Evolutionary conservation across 1,140 invertebrate genomes (phyloP).

Genomic region (Mamestra configurata): DNA sequence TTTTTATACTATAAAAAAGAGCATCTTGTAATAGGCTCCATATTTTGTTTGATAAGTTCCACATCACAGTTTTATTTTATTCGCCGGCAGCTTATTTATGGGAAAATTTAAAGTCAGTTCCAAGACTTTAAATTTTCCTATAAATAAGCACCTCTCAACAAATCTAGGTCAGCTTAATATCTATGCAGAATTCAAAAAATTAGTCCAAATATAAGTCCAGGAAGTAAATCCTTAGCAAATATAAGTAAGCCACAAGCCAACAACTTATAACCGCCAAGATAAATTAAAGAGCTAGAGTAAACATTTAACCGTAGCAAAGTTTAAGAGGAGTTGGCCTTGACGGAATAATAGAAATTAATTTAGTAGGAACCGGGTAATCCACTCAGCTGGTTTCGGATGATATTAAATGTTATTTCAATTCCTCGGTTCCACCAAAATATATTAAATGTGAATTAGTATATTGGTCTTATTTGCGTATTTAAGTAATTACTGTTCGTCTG

Average conservation of each 20-base stretch:
- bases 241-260: neutral
- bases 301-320: slow-evolving; percentile 23
- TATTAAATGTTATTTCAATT: slow-evolving; percentile 22
- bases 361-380: slow-evolving; percentile 1
- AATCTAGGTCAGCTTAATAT: too few relatives aligned
- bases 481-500: neutral
- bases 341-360: slow-evolving; percentile 37
- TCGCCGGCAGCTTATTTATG: too few relatives aligned
- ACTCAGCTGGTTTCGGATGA: neutral
- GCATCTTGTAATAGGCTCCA: too few relatives aligned
- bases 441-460: neutral
- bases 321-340: slow-evolving; percentile 2
- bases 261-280: slow-evolving; percentile 22
- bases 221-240: neutral
- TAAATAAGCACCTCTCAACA: too few relatives aligned
- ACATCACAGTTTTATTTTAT: too few relatives aligned
- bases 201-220: neutral
- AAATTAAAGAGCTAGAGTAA: slow-evolving; percentile 34
- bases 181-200: neutral
- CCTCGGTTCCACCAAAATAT: neutral
- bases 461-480: neutral
- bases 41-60: too few relatives aligned
- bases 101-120: too few relatives aligned
- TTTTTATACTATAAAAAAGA: too few relatives aligned
- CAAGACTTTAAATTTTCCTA: too few relatives aligned